Base-by-base conservation (phyloP, 2,113 vertebrate genomes). In the Cololabis saira region DNA sequence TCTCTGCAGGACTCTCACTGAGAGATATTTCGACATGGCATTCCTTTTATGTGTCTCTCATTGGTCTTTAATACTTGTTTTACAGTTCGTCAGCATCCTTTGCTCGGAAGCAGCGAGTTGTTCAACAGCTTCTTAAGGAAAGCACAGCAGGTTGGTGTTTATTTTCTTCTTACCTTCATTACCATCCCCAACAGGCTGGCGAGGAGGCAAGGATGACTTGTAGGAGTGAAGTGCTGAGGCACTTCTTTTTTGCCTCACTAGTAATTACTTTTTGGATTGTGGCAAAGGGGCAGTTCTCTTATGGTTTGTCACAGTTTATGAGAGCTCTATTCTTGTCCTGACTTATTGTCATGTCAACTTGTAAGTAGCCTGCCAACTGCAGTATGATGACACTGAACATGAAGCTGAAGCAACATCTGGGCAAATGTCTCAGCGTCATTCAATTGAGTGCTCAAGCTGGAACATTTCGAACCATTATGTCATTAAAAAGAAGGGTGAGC, bases 81-180 rank as follows among this genome's bases (percentile, higher is more conserved):
- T 17, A 5, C 88, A 99, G 97, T 99, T 69, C 95, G 97, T 40
- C 98, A 99, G 90, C 97, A 99, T 86, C 95, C 95, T 0, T 78
- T 92, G 14, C 94, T 99, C 48, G 98, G 98, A 78, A 83, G 93
- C 88, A 98, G 96, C 0, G 97, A 98, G 83, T 91, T 93, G 80
- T 99, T 99, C 90, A 98, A 99, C 89, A 96, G 96, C 88, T 99
- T 99, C 79, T 86, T 99, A 70, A 95, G 97, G 76, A 96, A 95
- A 87, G 96, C 98, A 24, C 98, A 99, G 86, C 98, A 99, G 96
- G 98, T 99, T 66, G 9, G 81, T 66, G 9, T 80, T 18, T 41
- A 9, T 14, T 66, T 5, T 33, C 17, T 57, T 43, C 1, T 11
- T 21, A n/a, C 33, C 47, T 52, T 0, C 12, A 21, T 11, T 21